These are phyloP conservation scores for Urechis unicinctus DNA, from an alignment of 2,888 invertebrate species.

Conservation along the genomic window DNA sequence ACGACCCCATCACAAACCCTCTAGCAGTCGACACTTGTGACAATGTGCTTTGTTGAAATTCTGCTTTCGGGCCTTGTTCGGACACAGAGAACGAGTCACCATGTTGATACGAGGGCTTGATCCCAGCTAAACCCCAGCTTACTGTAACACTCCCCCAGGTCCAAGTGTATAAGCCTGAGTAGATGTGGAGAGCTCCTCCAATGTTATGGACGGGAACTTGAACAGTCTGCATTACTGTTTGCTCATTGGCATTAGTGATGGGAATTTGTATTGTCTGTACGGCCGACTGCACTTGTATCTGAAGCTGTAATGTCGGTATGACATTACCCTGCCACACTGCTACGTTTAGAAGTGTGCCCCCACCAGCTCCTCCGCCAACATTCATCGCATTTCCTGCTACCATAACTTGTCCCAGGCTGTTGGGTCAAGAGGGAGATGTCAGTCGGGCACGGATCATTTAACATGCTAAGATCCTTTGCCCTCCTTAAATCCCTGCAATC, in stretches of 20 bases:
- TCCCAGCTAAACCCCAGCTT: neutral
- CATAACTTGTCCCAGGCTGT: neutral
- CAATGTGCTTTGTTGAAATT: slow-evolving; percentile 5
- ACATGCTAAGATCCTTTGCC: neutral
- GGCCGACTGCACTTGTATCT: slow-evolving; percentile 1
- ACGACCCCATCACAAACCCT: neutral
- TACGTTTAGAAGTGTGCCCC: neutral
- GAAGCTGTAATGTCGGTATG: slow-evolving; percentile 10
- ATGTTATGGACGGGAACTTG: slow-evolving; percentile 81
- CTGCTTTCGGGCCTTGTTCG: slow-evolving; percentile 1
- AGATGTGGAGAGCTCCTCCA: slow-evolving; percentile 25
- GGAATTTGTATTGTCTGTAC: slow-evolving; percentile 68
- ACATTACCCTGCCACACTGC: slow-evolving; percentile 1
- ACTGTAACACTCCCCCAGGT: neutral
- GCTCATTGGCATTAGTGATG: slow-evolving; percentile 76
- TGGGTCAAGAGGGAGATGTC: too few relatives aligned
- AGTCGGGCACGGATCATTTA: neutral
- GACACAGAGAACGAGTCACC: slow-evolving; percentile 1
- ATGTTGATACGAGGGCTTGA: slow-evolving; percentile 5
- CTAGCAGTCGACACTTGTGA: slow-evolving; percentile 1
- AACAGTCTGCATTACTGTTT: slow-evolving; percentile 90
- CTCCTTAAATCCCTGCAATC: neutral
- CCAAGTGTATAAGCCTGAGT: neutral
- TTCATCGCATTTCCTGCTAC: neutral
- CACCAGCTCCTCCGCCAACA: neutral